A percentile compares a stretch with the other conserved stretches of the same genome.
These are phyloP conservation scores for Rhamnusium bicolor DNA, from an alignment of 2,888 invertebrate genomes.

Conservation along the genomic window DNA sequence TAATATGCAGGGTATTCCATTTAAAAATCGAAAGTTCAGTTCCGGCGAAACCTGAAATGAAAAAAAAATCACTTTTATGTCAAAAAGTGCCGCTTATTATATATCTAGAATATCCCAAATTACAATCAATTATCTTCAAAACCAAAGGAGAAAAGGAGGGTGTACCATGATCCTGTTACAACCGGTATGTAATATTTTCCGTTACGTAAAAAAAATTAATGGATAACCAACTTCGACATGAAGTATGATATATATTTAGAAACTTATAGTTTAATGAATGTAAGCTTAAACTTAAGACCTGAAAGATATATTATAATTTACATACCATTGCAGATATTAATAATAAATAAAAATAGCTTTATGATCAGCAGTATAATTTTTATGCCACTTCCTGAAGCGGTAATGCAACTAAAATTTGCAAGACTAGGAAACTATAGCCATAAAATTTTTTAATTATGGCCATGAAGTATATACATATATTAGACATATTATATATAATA, in stretches of 20 bases:
- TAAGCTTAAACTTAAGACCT: not conserved
- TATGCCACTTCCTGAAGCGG: not conserved
- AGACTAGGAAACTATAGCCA: not conserved
- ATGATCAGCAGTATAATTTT: constrained; percentile 14
- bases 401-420: constrained; percentile 9
- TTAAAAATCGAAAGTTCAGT: no score
- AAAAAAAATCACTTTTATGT: no score
- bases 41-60: no score
- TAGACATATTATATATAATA: no score
- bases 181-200: not conserved
- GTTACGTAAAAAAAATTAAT: not conserved
- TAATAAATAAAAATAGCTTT: constrained; percentile 20
- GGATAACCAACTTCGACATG: not conserved
- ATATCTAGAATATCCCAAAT: no score
- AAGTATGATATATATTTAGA: not conserved
- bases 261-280: constrained; percentile 15
- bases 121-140: no score
- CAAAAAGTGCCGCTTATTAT: no score
- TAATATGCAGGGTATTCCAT: no score
- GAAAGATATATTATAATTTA: constrained; percentile 16
- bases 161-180: no score
- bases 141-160: not conserved
- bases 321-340: not conserved
- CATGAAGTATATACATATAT: no score
- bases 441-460: constrained; percentile 8